phyloP scores from a whole-genome alignment of 2,113 vertebrate genomes.

The Struthio camelus region DNA sequence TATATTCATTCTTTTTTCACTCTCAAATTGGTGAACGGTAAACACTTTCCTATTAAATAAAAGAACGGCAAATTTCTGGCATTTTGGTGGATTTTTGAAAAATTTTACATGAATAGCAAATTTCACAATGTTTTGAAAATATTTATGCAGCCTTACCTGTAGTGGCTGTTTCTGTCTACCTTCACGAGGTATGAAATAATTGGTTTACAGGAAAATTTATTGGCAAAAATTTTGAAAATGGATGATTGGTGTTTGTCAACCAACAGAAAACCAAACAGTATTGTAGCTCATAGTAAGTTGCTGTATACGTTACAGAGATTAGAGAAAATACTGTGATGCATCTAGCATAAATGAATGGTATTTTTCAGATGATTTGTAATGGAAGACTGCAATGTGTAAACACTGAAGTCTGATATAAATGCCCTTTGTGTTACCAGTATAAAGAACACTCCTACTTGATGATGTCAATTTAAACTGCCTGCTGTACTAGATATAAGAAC shows the following conservation, averaged over 20 bases:
- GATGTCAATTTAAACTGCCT: neutral
- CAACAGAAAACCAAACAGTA: neutral
- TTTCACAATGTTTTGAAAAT: neutral
- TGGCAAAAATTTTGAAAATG: rapidly evolving
- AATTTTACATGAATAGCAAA: neutral
- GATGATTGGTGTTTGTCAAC: neutral
- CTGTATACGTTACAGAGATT: neutral
- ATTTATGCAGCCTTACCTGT: neutral
- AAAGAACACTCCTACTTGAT: neutral
- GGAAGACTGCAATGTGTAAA: neutral
- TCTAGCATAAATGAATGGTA: neutral
- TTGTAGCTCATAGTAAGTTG: neutral
- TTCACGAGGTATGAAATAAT: neutral
- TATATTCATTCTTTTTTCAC: neutral
- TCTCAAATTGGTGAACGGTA: neutral
- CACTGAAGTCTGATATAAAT: neutral
- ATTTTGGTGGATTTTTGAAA: neutral
- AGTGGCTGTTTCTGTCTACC: neutral
- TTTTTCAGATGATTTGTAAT: neutral
- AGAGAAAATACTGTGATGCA: neutral
- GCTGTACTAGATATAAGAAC: neutral
- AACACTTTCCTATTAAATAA: neutral
- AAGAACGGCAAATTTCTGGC: neutral
- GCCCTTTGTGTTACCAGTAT: neutral
- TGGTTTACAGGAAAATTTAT: neutral